Evolutionary conservation across 2,888 invertebrate species (phyloP), one percentile per base, ranked within the genome.

Genomic region (Urechis unicinctus): DNA sequence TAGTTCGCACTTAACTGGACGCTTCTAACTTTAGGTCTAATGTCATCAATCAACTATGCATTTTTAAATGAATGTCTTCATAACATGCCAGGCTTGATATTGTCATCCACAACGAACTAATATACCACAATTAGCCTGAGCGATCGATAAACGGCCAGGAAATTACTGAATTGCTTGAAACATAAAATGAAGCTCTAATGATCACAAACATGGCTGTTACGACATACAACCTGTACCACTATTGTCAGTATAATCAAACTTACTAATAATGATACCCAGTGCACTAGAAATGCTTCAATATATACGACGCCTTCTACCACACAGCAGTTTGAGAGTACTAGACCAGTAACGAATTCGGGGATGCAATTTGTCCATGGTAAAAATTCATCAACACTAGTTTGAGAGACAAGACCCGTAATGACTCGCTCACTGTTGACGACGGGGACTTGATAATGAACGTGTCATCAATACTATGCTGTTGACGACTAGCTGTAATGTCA

Each of bases 161-260:
- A 84, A 72, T 83, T n/a, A n/a, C n/a, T n/a, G n/a, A n/a, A 85
- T 44, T 66, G 61, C 21, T 64, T 60, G 42, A 84, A 85, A 81
- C 92, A 93, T 52, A 91, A 86, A 61, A 86, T 84, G 66, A 87
- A n/a, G n/a, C n/a, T 84, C 72, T 87, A 84, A 68, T 93, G 82
- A 69, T 89, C 86, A 78, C 93, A 94, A 77, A 90, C 89, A 78
- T 86, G n/a, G 89, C 64, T 84, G 82, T 81, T 93, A 93, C 25
- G 89, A 89, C 68, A 86, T 85, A 26, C 89, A 89, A 78, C 93
- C 91, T 64, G 86, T 86, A 59, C 91, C 92, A 79, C 93, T 60
- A 41, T 6, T 6, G 21, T 6, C 13, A 21, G 21, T 9, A 45
- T 6, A n/a, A 6, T 17, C 13, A 45, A 22, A 9, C 6, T 13